phyloP scores from a whole-genome alignment of 1,140 invertebrate genomes.

The Zaprionus tsacasi region DNA sequence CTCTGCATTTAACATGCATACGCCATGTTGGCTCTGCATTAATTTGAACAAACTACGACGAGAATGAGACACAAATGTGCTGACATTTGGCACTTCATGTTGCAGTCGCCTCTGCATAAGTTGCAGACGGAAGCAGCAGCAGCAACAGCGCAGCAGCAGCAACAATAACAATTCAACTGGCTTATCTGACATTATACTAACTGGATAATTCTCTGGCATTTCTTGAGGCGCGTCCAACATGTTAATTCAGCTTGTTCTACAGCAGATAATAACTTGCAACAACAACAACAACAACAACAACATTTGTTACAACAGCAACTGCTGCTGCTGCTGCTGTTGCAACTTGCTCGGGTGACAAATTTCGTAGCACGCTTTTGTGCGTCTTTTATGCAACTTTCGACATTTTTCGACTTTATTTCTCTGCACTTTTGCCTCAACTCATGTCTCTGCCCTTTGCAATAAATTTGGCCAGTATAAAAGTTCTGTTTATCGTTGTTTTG shows the following conservation, averaged over 20 bases:
- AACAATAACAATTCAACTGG: conserved; percentile 10
- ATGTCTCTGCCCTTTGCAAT: too few species aligned
- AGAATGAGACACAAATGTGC: conserved; percentile 72
- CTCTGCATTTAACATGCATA: conserved; percentile 74
- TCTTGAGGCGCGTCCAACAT: conserved; percentile 48
- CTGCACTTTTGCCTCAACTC: background rate
- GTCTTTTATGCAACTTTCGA: conserved; percentile 29
- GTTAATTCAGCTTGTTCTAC: conserved; percentile 73
- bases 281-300: conserved; percentile 19
- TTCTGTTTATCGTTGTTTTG: conserved; percentile 37
- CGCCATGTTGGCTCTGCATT: conserved; percentile 74
- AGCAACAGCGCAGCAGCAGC: conserved; percentile 17
- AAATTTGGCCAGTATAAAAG: background rate
- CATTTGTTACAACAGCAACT: conserved; percentile 11
- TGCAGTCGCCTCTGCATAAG: conserved; percentile 50
- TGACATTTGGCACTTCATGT: conserved; percentile 72
- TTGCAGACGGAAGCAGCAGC: conserved; percentile 27
- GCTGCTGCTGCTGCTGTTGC: conserved; percentile 14
- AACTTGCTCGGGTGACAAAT: conserved; percentile 50
- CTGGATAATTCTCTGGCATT: conserved; percentile 22
- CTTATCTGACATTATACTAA: conserved; percentile 30
- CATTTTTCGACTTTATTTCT: conserved; percentile 25
- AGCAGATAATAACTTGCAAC: conserved; percentile 50
- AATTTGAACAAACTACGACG: conserved; percentile 50
- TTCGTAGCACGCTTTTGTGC: conserved; percentile 59